phyloP scores from a whole-genome alignment of 2,888 invertebrate species.

The Drosophila infuscata region DNA sequence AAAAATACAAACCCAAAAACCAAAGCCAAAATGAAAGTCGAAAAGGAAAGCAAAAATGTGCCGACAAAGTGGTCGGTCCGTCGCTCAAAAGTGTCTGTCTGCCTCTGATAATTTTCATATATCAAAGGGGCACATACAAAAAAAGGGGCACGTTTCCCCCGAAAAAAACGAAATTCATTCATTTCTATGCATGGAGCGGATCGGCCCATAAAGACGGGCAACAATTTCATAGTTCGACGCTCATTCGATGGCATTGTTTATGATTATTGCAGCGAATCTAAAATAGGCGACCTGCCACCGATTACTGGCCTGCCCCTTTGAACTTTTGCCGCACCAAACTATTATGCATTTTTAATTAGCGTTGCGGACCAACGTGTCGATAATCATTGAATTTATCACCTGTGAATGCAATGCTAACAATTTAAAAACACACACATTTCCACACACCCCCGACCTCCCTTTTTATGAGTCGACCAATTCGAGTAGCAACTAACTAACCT shows the following conservation, averaged over 20 bases:
- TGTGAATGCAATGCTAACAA: conserved; percentile 67
- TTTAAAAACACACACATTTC: background rate
- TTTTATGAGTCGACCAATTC: conserved; percentile 48
- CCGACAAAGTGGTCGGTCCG: conserved; percentile 67
- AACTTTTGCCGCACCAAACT: conserved; percentile 49
- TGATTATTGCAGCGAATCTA: conserved; percentile 70
- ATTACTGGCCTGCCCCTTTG: conserved; percentile 61
- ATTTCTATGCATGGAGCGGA: conserved; percentile 67
- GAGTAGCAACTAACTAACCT: conserved; percentile 22
- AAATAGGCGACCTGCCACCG: conserved; percentile 38
- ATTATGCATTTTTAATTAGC: conserved; percentile 78
- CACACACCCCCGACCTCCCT: background rate
- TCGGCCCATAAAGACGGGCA: conserved; percentile 68
- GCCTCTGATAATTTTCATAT: conserved; percentile 71
- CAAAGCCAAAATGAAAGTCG: conserved; percentile 52
- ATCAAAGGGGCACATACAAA: conserved; percentile 71
- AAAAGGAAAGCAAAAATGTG: conserved; percentile 68
- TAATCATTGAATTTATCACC: conserved; percentile 80
- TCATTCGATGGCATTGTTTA: conserved; percentile 63
- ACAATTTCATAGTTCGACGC: conserved; percentile 72
- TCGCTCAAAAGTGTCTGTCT: conserved; percentile 24
- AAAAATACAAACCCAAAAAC: conserved; percentile 18
- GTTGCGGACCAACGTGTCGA: conserved; percentile 59
- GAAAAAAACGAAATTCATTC: conserved; percentile 58
- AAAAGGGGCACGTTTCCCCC: conserved; percentile 65